These are phyloP conservation scores for Clangula hyemalis DNA, from an alignment of 2,797 vertebrate species.

Conservation along the genomic window DNA sequence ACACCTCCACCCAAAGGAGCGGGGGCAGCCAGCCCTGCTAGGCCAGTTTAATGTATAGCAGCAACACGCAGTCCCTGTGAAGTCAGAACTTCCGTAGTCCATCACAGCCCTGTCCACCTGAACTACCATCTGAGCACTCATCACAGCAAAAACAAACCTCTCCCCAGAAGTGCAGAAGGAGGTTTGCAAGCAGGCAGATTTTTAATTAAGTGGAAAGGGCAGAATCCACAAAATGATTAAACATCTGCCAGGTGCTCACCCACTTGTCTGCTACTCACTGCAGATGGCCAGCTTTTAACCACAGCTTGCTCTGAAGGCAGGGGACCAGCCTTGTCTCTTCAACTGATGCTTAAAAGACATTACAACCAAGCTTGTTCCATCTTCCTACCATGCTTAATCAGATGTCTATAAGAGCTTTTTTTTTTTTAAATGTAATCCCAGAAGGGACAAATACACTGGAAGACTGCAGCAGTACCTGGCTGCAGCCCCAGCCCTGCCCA, in stretches of 20 bases:
- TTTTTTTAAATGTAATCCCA: not conserved
- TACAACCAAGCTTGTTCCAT: not conserved
- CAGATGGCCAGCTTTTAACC: slow-evolving; percentile 15
- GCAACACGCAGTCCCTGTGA: not conserved
- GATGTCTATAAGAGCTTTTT: not conserved
- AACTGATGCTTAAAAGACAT: not conserved
- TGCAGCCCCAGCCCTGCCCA: not conserved
- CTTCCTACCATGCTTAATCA: not conserved
- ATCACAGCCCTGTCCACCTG: not conserved
- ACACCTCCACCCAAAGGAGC: not conserved
- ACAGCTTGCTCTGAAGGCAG: not conserved
- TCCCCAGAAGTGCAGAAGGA: not conserved
- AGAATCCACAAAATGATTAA: slow-evolving; percentile 22
- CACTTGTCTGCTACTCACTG: not conserved
- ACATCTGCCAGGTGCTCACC: slow-evolving; percentile 35
- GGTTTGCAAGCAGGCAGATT: slow-evolving; percentile 11
- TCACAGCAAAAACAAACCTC: not conserved
- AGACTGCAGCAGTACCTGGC: not conserved
- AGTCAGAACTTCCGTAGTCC: not conserved
- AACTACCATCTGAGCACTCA: not conserved
- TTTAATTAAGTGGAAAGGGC: slow-evolving; percentile 38
- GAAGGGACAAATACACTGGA: not conserved
- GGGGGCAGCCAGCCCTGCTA: not conserved
- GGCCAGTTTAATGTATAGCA: not conserved
- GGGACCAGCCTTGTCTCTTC: not conserved